These are phyloP conservation scores for Cataglyphis altisquamis DNA, from an alignment of 2,888 invertebrate genomes.

Conservation along the genomic window DNA sequence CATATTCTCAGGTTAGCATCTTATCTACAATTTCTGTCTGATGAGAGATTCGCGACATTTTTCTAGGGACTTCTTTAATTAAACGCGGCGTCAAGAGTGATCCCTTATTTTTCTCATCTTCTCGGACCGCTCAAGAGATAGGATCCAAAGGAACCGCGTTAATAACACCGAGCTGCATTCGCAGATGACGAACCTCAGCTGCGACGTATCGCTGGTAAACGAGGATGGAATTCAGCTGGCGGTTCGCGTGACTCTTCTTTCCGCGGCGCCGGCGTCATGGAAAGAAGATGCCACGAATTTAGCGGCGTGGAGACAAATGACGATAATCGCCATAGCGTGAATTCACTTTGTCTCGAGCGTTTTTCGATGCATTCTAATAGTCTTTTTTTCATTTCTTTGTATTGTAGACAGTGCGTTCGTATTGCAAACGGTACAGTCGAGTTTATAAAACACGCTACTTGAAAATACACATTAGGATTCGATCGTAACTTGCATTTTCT, in stretches of 20 bases:
- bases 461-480: conserved; percentile 57
- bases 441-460: conserved; percentile 51
- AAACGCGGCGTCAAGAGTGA: conserved; percentile 1
- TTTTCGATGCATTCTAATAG: not conserved
- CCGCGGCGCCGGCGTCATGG: conserved; percentile 40
- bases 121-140: conserved; percentile 1
- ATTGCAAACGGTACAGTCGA: not conserved
- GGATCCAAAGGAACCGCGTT: conserved; percentile 11
- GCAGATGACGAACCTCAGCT: conserved; percentile 36
- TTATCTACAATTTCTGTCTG: not conserved
- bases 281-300: conserved; percentile 49
- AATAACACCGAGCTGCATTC: conserved; percentile 36
- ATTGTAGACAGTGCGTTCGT: not conserved
- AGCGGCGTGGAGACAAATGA: conserved; percentile 6
- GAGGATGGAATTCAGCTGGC: conserved; percentile 44
- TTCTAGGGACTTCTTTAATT: conserved; percentile 7
- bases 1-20: not conserved
- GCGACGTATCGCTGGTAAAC: conserved; percentile 21
- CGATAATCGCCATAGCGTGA: not conserved
- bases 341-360: conserved; percentile 21
- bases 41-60: not conserved
- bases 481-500: conserved; percentile 29
- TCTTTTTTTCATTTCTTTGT: not conserved
- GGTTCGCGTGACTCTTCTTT: conserved; percentile 39
- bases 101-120: conserved; percentile 40